Evolutionary conservation across 2,797 vertebrate genomes (phyloP).

Genomic region (Malacoraja senta): DNA sequence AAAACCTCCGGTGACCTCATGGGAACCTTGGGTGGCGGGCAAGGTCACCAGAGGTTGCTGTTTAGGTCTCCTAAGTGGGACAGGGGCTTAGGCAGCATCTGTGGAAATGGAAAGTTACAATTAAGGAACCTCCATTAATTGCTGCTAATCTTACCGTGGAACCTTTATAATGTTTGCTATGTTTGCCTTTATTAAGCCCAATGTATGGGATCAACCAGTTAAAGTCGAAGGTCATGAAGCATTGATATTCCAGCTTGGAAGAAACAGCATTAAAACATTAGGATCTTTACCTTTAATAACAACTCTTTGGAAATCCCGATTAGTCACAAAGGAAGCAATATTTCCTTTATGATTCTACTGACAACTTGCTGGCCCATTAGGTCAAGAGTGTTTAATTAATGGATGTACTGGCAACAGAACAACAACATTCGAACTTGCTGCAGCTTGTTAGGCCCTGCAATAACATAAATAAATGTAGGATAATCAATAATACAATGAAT

Average conservation of each 20-base stretch:
- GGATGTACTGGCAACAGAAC: too few species aligned
- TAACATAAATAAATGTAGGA: too few species aligned
- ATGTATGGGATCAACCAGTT: not conserved
- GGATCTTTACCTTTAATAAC: not conserved
- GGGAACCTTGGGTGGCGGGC: too few species aligned
- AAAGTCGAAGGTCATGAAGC: not conserved
- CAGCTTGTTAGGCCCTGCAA: too few species aligned
- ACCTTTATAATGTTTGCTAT: not conserved
- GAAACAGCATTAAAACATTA: not conserved
- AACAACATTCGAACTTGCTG: too few species aligned
- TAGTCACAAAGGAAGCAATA: not conserved
- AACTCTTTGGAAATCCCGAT: not conserved
- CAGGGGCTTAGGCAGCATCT: too few species aligned
- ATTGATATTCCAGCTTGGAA: not conserved
- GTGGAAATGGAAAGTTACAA: too few species aligned
- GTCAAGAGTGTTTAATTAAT: too few species aligned
- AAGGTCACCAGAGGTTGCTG: too few species aligned
- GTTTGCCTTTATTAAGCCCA: not conserved
- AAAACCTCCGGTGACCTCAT: too few species aligned
- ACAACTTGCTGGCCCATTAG: not conserved
- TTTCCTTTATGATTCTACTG: not conserved
- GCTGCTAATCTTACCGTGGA: not conserved
- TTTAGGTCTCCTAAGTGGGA: too few species aligned
- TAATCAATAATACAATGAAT: too few species aligned
- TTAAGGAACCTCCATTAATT: not conserved